These are phyloP conservation scores for Micromesistius poutassou DNA, from an alignment of 2,797 vertebrate genomes.

Conservation along the genomic window DNA sequence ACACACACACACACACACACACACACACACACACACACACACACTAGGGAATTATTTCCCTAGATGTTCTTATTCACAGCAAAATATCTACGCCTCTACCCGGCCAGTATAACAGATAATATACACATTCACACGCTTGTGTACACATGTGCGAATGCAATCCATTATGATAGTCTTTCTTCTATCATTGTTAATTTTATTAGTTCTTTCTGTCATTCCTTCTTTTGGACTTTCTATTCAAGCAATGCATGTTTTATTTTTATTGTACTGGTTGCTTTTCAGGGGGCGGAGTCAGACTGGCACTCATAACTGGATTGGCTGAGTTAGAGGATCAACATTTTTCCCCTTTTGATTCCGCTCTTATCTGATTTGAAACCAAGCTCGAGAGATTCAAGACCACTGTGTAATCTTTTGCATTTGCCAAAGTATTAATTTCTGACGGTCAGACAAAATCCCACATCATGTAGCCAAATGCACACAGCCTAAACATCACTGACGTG, in stretches of 20 bases:
- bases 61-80: too few relatives aligned
- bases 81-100: too few relatives aligned
- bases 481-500: constrained; percentile 13
- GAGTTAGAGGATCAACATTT: constrained; percentile 35
- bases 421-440: constrained; percentile 59
- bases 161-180: neutral
- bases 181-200: neutral
- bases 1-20: too few relatives aligned
- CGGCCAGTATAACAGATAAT: too few relatives aligned
- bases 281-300: constrained; percentile 16
- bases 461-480: constrained; percentile 32
- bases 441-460: constrained; percentile 41
- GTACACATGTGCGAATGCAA: too few relatives aligned
- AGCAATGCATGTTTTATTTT: constrained; percentile 21
- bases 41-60: too few relatives aligned
- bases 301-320: constrained; percentile 40
- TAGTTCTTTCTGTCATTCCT: neutral
- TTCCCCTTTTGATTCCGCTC: constrained; percentile 37
- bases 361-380: constrained; percentile 58
- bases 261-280: constrained; percentile 7
- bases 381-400: constrained; percentile 55
- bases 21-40: too few relatives aligned
- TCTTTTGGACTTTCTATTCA: neutral
- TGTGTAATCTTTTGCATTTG: constrained; percentile 46
- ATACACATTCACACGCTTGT: too few relatives aligned